A percentile compares a stretch with the other conserved stretches of the same genome.
Evolutionary conservation across 2,888 invertebrate species (phyloP).

Genomic region (Tillus elongatus): DNA sequence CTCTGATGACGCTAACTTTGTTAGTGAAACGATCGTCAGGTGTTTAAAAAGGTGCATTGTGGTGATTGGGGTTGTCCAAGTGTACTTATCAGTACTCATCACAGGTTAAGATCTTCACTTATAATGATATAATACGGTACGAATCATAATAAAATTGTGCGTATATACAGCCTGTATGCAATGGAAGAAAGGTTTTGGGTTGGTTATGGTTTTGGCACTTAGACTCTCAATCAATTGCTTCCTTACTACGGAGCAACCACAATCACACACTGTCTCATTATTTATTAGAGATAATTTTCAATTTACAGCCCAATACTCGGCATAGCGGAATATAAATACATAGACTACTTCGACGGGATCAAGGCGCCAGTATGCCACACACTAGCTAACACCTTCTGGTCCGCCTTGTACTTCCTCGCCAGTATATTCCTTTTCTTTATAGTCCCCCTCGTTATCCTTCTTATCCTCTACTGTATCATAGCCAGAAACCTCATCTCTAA

Average conservation of each 20-base stretch:
- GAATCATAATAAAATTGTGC: too few relatives aligned
- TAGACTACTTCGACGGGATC: constrained; percentile 61
- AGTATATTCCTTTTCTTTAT: constrained; percentile 72
- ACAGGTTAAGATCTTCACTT: too few relatives aligned
- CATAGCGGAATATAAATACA: constrained; percentile 63
- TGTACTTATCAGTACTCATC: too few relatives aligned
- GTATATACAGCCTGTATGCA: constrained; percentile 1
- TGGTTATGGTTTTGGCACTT: constrained; percentile 30
- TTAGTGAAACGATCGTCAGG: too few relatives aligned
- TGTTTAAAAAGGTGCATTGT: too few relatives aligned
- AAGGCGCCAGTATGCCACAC: constrained; percentile 69
- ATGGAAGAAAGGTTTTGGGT: constrained; percentile 19
- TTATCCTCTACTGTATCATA: constrained; percentile 74
- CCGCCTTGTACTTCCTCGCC: constrained; percentile 69
- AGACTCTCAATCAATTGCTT: not conserved
- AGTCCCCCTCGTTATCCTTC: constrained; percentile 67
- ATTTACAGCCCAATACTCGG: constrained; percentile 69
- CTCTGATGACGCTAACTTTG: too few relatives aligned
- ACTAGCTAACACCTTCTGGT: constrained; percentile 66
- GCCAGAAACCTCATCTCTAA: constrained; percentile 71
- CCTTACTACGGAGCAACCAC: not conserved
- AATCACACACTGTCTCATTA: not conserved
- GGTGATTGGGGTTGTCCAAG: too few relatives aligned
- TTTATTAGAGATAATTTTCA: constrained; percentile 33
- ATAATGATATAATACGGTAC: too few relatives aligned